phyloP scores from a whole-genome alignment of 2,888 invertebrate species.

The Apantesis nais region DNA sequence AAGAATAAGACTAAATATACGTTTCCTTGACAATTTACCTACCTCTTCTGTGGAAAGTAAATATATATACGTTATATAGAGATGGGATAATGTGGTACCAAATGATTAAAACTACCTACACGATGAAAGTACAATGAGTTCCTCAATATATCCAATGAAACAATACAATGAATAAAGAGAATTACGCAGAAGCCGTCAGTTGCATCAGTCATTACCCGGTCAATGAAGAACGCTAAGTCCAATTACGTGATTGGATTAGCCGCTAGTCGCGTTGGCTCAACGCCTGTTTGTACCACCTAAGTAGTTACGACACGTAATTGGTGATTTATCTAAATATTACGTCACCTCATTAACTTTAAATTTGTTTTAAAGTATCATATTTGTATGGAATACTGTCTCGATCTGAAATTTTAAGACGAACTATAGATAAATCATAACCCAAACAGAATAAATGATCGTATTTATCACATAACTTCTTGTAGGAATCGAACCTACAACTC shows the following conservation, averaged over 20 bases:
- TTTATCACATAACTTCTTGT: no score
- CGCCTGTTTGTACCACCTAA: conserved; percentile 49
- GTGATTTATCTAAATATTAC: conserved; percentile 11
- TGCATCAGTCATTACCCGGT: conserved; percentile 70
- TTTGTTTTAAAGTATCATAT: not conserved
- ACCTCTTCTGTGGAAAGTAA: no score
- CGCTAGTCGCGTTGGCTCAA: conserved; percentile 58
- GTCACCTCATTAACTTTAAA: not conserved
- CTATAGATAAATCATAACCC: no score
- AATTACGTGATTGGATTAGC: conserved; percentile 82
- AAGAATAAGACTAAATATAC: no score
- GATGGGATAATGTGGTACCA: no score
- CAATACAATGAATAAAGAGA: conserved; percentile 15
- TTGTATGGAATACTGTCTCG: not conserved
- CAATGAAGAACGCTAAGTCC: conserved; percentile 79
- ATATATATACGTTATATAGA: not conserved
- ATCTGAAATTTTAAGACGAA: not conserved
- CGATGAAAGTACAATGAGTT: not conserved
- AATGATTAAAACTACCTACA: no score
- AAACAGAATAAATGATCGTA: no score
- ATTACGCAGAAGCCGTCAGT: conserved; percentile 18
- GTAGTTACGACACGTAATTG: conserved; percentile 41
- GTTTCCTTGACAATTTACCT: no score
- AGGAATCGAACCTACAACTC: no score
- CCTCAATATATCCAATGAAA: not conserved